A percentile compares a stretch with the other conserved stretches of the same genome.
These are phyloP conservation scores for Coptodon rendalli DNA, from an alignment of 2,113 vertebrate genomes.

Conservation along the genomic window DNA sequence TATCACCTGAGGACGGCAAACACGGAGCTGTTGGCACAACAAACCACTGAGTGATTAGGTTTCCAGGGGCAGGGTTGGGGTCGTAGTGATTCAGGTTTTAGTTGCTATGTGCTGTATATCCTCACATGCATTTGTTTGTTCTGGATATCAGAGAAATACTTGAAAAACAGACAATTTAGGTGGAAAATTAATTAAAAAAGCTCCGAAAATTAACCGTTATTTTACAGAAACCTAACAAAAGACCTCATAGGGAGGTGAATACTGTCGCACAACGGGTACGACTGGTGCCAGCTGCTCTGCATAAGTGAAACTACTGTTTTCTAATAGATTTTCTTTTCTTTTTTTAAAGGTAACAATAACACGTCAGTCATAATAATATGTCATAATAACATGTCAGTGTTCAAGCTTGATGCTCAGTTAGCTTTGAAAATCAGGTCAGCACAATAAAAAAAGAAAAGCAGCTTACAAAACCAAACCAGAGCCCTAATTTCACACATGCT, in stretches of 20 bases:
- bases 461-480: neutral
- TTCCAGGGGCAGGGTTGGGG: neutral
- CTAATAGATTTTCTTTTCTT: neutral
- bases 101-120: neutral
- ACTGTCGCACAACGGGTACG: neutral
- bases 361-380: neutral
- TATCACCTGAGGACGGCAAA: conserved; percentile 46
- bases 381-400: neutral
- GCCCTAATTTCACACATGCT: neutral
- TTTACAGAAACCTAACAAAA: no score
- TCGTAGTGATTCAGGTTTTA: neutral
- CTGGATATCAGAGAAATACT: neutral
- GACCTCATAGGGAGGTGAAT: neutral
- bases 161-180: neutral
- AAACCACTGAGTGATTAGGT: conserved; percentile 29
- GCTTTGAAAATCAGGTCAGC: neutral
- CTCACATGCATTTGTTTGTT: neutral
- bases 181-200: neutral
- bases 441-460: neutral
- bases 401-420: neutral
- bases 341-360: neutral
- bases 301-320: neutral
- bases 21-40: conserved; percentile 19
- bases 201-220: neutral
- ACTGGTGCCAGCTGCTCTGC: neutral